Percentiles rank a stretch among this genome's conserved stretches.
Evolutionary conservation across 2,113 vertebrate species (phyloP).

Genomic region (Eulemur macaco): DNA sequence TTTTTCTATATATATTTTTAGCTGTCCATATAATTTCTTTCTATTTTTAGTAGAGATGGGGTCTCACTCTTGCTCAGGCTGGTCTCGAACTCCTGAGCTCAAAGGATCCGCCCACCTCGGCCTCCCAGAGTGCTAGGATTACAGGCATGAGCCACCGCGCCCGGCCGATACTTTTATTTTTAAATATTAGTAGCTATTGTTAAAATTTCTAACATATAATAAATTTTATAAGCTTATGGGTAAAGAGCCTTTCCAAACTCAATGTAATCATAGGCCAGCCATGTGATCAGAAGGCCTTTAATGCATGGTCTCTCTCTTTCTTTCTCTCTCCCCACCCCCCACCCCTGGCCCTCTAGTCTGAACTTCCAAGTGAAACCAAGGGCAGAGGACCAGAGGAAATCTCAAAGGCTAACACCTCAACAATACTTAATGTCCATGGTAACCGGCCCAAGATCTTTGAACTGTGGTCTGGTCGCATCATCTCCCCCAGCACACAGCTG

Average conservation of each 20-base stretch:
- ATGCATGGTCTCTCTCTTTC: not conserved
- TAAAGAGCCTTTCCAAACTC: conserved; percentile 3
- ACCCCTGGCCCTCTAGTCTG: not conserved
- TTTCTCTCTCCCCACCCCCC: not conserved
- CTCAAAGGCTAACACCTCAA: not conserved
- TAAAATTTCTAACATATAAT: conserved; percentile 11
- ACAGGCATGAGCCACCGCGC: too few relatives aligned
- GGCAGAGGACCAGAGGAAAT: not conserved
- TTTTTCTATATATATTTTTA: too few relatives aligned
- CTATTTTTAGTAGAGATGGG: too few relatives aligned
- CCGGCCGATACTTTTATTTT: not conserved
- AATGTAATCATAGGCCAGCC: not conserved
- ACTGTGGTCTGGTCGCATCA: not conserved
- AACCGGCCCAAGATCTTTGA: conserved; percentile 35
- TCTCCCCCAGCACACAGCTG: conserved; percentile 70
- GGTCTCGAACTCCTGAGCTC: too few relatives aligned
- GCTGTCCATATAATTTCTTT: too few relatives aligned
- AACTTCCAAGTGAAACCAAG: conserved; percentile 23
- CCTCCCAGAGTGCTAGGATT: too few relatives aligned
- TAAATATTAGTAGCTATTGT: conserved; percentile 18
- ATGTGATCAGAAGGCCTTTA: not conserved
- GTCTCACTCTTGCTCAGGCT: too few relatives aligned
- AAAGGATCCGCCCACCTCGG: too few relatives aligned
- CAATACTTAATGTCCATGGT: not conserved
- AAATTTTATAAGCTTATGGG: not conserved